phyloP scores from a whole-genome alignment of 2,113 vertebrate species.

The Halcyon malimbica region DNA sequence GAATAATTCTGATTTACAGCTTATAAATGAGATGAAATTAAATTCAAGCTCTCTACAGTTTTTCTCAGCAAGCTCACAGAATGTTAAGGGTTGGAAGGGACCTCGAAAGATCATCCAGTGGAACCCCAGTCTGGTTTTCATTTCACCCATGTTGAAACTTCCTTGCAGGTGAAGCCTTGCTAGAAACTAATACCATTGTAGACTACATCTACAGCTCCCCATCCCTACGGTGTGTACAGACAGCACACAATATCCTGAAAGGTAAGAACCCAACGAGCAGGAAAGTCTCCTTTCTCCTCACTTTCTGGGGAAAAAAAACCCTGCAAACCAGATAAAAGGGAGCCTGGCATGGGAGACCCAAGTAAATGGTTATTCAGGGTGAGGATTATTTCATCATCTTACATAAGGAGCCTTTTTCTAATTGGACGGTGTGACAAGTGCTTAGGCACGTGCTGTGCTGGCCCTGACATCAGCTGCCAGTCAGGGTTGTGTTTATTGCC shows the following conservation, averaged over 20 bases:
- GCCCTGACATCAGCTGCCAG: accelerated
- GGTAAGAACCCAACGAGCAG: constrained; percentile 67
- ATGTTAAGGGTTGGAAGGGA: too few species aligned
- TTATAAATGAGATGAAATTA: neutral
- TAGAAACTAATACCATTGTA: constrained; percentile 87
- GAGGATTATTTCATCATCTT: neutral
- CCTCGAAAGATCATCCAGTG: too few species aligned
- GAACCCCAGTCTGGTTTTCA: neutral
- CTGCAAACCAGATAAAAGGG: neutral
- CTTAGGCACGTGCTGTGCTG: neutral
- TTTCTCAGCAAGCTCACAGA: neutral
- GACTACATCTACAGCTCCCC: constrained; percentile 96
- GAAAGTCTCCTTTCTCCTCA: neutral
- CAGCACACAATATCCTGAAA: constrained; percentile 93
- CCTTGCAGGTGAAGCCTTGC: constrained; percentile 89
- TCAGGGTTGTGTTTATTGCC: neutral
- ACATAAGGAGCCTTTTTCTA: neutral
- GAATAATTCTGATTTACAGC: neutral
- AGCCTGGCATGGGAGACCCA: neutral
- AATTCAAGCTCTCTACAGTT: neutral
- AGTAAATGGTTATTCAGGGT: neutral
- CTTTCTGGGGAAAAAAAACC: neutral
- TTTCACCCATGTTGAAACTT: neutral
- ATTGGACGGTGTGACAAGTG: neutral
- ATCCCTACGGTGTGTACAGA: constrained; percentile 95